Evolutionary conservation across 2,797 vertebrate genomes (phyloP).

Genomic region (Sciaenops ocellatus): DNA sequence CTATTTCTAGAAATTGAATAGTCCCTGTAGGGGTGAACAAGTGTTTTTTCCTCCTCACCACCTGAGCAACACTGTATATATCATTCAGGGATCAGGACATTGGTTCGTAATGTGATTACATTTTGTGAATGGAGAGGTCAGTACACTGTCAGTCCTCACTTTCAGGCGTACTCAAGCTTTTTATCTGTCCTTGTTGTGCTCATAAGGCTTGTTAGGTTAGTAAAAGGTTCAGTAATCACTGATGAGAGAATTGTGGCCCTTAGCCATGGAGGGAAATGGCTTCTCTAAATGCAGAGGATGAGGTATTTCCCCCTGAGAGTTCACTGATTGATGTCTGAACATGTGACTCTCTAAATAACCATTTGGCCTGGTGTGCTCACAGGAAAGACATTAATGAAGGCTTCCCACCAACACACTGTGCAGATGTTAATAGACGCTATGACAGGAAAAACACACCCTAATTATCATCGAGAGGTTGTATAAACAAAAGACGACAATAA

Average conservation of each 20-base stretch:
- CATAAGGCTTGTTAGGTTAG: constrained; percentile 30
- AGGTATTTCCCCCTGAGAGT: constrained; percentile 46
- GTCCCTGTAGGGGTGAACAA: not conserved
- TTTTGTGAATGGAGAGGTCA: not conserved
- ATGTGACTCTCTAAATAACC: constrained; percentile 53
- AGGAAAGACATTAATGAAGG: constrained; percentile 38
- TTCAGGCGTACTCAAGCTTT: not conserved
- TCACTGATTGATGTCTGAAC: constrained; percentile 48
- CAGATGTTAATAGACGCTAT: constrained; percentile 29
- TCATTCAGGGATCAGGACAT: constrained; percentile 13
- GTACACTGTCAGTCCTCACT: not conserved
- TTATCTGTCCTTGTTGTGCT: not conserved
- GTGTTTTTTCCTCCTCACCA: constrained; percentile 9
- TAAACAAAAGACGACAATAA: not conserved
- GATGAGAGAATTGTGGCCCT: constrained; percentile 5
- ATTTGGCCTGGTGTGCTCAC: constrained; percentile 24
- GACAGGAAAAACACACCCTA: constrained; percentile 28
- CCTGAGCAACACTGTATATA: not conserved
- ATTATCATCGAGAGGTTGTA: constrained; percentile 8
- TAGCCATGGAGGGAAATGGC: constrained; percentile 50
- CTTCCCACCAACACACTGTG: constrained; percentile 14
- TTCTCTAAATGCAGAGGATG: constrained; percentile 45
- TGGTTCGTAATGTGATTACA: constrained; percentile 2
- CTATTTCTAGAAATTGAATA: constrained; percentile 25
- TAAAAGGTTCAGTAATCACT: constrained; percentile 24